Evolutionary conservation across 2,113 vertebrate genomes (phyloP).

Genomic region (Plectropomus leopardus): DNA sequence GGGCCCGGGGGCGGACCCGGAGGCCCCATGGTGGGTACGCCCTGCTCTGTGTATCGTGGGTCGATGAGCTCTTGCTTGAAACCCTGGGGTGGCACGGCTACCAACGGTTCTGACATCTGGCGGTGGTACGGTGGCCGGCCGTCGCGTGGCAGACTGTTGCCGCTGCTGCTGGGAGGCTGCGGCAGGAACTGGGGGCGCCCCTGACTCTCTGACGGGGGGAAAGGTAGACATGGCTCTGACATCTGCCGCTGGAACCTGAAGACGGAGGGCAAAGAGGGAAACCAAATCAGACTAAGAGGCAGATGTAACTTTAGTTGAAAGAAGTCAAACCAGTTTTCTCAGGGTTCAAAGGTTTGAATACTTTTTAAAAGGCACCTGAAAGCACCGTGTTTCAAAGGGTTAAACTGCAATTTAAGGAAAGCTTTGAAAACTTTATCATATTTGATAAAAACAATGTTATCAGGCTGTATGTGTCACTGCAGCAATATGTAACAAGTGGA

Average conservation of each 20-base stretch:
- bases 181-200: constrained; percentile 86
- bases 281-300: no score
- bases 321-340: no score
- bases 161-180: constrained; percentile 77
- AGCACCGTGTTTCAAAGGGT: no score
- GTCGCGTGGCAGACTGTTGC: constrained; percentile 83
- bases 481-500: no score
- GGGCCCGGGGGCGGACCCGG: constrained; percentile 39
- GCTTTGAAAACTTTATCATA: no score
- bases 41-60: constrained; percentile 90
- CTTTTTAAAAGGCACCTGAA: no score
- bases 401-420: no score
- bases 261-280: no score
- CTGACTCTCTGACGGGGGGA: constrained; percentile 79
- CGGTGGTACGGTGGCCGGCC: constrained; percentile 91
- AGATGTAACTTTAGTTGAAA: no score
- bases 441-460: no score
- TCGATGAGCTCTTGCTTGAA: constrained; percentile 96
- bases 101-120: constrained; percentile 94
- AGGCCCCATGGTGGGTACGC: constrained; percentile 86
- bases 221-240: constrained; percentile 91
- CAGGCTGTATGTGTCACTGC: no score
- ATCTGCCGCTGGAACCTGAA: constrained; percentile 95
- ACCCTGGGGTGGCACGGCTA: constrained; percentile 89
- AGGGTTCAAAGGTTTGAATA: no score